phyloP scores from a whole-genome alignment of 2,113 vertebrate species.

The Chloropsis cyanopogon region DNA sequence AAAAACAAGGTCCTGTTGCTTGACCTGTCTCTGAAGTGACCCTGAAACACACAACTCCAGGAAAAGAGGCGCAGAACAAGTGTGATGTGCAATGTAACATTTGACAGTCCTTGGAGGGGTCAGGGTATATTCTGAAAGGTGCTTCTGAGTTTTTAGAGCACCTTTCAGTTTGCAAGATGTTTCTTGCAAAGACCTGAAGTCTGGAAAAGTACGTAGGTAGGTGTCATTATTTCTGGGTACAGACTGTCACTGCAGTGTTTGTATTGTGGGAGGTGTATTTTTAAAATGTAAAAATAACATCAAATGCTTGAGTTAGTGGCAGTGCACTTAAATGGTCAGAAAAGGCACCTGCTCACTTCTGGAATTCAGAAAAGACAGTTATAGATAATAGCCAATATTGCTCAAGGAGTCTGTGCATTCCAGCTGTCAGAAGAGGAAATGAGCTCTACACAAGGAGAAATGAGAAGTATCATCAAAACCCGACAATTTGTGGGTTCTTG shows the following conservation, averaged over 20 bases:
- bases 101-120: not conserved
- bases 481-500: not conserved
- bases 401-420: not conserved
- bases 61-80: not conserved
- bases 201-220: not conserved
- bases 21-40: not conserved
- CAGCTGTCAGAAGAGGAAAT: not conserved
- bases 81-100: not conserved
- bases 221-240: not conserved
- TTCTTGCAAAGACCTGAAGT: not conserved
- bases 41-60: not conserved
- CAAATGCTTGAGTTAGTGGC: not conserved
- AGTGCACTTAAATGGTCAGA: not conserved
- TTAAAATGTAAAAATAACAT: not conserved
- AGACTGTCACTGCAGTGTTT: not conserved
- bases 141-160: not conserved
- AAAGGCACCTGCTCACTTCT: not conserved
- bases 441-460: not conserved
- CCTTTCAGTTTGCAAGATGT: not conserved
- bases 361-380: not conserved
- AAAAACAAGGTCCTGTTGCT: not conserved
- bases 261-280: not conserved
- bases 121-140: not conserved
- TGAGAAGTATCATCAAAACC: not conserved
- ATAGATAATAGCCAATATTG: rapidly evolving